Evolutionary conservation across 1,140 invertebrate genomes (phyloP).

Genomic region (Capitella teleta): DNA sequence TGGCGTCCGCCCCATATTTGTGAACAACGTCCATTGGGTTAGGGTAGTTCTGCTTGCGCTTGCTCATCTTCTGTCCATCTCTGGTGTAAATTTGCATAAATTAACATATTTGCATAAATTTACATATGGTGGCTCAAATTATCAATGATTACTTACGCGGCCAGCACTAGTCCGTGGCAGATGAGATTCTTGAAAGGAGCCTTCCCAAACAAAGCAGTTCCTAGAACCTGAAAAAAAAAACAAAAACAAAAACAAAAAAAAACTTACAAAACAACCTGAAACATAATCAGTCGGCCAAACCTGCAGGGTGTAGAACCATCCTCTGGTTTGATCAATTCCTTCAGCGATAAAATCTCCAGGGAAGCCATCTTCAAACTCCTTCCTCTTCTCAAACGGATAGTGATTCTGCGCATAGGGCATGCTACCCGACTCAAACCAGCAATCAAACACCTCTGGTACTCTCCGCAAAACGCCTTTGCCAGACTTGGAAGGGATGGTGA

Average conservation of each 20-base stretch:
- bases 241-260: no score
- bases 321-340: constrained; percentile 97
- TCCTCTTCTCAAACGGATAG: constrained; percentile 80
- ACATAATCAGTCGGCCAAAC: no score
- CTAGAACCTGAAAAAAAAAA: no score
- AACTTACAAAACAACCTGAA: no score
- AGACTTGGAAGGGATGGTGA: constrained; percentile 82
- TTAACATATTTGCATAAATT: no score
- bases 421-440: constrained; percentile 99
- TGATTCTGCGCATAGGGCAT: constrained; percentile 98
- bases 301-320: constrained; percentile 96
- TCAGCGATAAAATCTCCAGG: constrained; percentile 99
- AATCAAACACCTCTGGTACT: constrained; percentile 94
- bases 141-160: constrained; percentile 44
- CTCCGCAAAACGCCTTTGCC: constrained; percentile 72
- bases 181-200: constrained; percentile 97
- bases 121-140: no score
- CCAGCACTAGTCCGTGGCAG: constrained; percentile 86
- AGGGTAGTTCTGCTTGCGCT: constrained; percentile 97
- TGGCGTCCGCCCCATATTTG: constrained; percentile 93
- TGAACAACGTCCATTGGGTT: constrained; percentile 83
- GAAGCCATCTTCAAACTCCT: constrained; percentile 86
- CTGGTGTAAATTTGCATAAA: no score
- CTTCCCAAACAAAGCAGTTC: constrained; percentile 90
- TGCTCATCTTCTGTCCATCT: constrained; percentile 99